A percentile compares a stretch with the other conserved stretches of the same genome.
Evolutionary conservation across 2,888 invertebrate species (phyloP).

Genomic region (Lacanobia oleracea): DNA sequence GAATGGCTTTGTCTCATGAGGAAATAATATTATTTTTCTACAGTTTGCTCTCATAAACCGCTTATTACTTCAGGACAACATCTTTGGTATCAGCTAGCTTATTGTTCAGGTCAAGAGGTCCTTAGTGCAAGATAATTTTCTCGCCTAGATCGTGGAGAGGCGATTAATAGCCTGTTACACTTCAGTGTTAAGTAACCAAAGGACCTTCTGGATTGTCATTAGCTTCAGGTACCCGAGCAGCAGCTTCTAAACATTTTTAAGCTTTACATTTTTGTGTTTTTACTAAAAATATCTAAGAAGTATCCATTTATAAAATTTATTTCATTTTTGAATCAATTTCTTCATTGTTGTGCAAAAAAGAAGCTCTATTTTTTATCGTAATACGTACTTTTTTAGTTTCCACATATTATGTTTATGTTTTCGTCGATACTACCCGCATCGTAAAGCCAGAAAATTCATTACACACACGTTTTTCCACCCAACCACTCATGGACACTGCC

Average conservation of each 20-base stretch:
- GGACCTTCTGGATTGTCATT: conserved; percentile 31
- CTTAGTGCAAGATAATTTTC: conserved; percentile 33
- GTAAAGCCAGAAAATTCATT: neutral
- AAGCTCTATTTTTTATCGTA: neutral
- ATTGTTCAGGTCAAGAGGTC: conserved; percentile 22
- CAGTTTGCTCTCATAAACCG: neutral
- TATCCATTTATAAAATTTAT: neutral
- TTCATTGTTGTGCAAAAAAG: neutral
- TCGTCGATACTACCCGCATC: neutral
- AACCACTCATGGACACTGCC: neutral
- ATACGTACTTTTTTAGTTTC: neutral
- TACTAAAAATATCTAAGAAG: neutral
- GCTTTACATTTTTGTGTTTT: neutral
- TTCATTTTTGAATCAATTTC: neutral
- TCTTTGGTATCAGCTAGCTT: neutral
- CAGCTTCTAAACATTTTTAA: neutral
- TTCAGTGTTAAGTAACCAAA: conserved; percentile 36
- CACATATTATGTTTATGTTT: neutral
- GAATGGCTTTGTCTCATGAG: too few species aligned
- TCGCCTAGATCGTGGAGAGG: conserved; percentile 20
- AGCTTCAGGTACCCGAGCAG: conserved; percentile 26
- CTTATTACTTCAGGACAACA: conserved; percentile 1
- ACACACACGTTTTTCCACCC: neutral
- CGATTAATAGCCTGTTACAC: conserved; percentile 44
- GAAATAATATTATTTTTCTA: neutral